Conservation (phyloP, 1,140 invertebrate species). For the Brevipalpus yothersi region DNA sequence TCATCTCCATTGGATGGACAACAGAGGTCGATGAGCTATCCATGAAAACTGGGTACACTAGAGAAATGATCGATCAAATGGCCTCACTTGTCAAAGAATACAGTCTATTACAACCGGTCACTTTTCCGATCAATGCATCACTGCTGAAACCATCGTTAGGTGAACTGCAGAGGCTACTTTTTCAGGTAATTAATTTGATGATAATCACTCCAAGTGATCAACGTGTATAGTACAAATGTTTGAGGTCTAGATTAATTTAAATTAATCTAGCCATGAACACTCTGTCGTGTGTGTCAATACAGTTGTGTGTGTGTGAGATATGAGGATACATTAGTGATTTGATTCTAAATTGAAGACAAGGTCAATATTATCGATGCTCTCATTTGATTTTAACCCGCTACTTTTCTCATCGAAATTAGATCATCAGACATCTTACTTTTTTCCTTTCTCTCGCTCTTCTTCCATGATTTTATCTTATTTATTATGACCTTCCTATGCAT, state of each 20-base stretch:
- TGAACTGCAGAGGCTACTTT: constrained; percentile 15
- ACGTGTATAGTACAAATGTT: too few relatives aligned
- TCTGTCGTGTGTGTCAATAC: too few relatives aligned
- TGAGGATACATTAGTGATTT: too few relatives aligned
- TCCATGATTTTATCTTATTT: neutral
- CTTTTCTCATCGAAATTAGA: too few relatives aligned
- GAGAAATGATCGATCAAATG: constrained; percentile 42
- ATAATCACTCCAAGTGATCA: neutral
- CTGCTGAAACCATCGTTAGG: constrained; percentile 33
- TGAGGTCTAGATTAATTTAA: neutral
- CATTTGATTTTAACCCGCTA: too few relatives aligned
- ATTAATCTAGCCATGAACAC: neutral
- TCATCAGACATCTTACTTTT: neutral
- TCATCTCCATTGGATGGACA: constrained; percentile 66
- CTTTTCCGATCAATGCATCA: constrained; percentile 53
- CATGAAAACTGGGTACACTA: constrained; percentile 27
- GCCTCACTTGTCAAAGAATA: constrained; percentile 30
- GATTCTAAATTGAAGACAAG: too few relatives aligned
- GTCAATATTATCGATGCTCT: too few relatives aligned
- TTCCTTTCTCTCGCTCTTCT: neutral
- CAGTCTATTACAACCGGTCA: constrained; percentile 35
- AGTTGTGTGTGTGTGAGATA: too few relatives aligned
- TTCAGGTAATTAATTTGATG: constrained; percentile 9
- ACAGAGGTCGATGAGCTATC: constrained; percentile 26
- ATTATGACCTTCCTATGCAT: neutral